Conservation (phyloP, 1,140 invertebrate species). For the Camponotus floridanus region DNA sequence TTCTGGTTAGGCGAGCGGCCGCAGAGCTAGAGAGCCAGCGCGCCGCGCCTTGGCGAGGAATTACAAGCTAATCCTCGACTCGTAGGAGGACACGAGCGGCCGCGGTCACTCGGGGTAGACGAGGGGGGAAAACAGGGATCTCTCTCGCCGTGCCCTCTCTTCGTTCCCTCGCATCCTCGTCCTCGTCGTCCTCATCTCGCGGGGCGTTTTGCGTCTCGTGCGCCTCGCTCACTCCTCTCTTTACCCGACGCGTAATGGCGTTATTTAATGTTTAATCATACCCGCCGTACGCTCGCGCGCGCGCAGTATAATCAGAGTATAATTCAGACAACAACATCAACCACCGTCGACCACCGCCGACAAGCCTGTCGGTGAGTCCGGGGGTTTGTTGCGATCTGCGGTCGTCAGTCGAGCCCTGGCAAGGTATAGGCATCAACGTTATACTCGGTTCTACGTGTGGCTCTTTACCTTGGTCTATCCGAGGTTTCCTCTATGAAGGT, state of each 20-base stretch:
- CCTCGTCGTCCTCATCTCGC: neutral
- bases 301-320: conserved; percentile 85
- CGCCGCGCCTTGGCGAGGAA: conserved; percentile 72
- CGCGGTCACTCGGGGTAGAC: conserved; percentile 80
- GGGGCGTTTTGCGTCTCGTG: conserved; percentile 38
- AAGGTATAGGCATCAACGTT: conserved; percentile 52
- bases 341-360: conserved; percentile 68
- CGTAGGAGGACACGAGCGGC: conserved; percentile 85
- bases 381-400: conserved; percentile 73
- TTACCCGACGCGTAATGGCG: conserved; percentile 81
- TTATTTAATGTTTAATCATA: conserved; percentile 87
- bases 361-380: conserved; percentile 63
- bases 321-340: conserved; percentile 85
- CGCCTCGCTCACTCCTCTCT: conserved; percentile 47
- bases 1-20: conserved; percentile 82
- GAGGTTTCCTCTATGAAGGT: neutral
- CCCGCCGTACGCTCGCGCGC: conserved; percentile 75
- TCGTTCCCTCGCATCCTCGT: conserved; percentile 34
- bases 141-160: conserved; percentile 30
- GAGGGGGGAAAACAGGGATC: conserved; percentile 20
- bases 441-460: conserved; percentile 79
- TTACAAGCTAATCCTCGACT: conserved; percentile 85
- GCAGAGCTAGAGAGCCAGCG: conserved; percentile 47
- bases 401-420: conserved; percentile 57
- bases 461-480: conserved; percentile 78